Conservation (phyloP, 2,797 vertebrate genomes). For the Sciurus carolinensis region DNA sequence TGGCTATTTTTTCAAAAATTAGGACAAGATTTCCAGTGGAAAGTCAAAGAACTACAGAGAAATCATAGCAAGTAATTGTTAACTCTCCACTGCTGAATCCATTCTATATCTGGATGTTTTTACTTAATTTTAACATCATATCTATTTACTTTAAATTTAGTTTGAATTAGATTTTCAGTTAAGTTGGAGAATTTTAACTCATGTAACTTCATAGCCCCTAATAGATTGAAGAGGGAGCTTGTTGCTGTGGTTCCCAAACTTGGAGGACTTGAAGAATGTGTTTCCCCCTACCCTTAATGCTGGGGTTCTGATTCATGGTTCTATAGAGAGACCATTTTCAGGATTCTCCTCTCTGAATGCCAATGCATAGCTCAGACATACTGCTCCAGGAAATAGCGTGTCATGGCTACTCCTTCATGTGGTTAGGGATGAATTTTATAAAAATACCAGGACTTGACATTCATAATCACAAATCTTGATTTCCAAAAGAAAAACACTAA, state of each 20-base stretch:
- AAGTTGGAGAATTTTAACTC: background rate
- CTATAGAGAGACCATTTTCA: background rate
- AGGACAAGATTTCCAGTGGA: background rate
- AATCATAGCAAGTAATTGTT: background rate
- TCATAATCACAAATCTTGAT: background rate
- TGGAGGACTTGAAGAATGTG: rapidly evolving
- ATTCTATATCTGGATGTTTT: background rate
- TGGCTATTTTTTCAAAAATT: background rate
- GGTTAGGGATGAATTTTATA: background rate
- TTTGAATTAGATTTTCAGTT: background rate
- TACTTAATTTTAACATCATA: background rate
- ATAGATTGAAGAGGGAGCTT: background rate
- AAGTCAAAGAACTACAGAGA: background rate
- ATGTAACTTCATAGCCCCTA: background rate
- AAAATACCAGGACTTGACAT: background rate
- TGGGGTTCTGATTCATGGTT: background rate
- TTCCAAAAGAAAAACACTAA: background rate
- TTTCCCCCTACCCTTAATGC: background rate
- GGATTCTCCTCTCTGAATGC: background rate
- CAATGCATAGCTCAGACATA: background rate
- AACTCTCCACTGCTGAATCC: background rate
- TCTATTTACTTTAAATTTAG: background rate
- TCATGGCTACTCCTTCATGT: background rate
- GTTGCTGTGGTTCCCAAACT: background rate
- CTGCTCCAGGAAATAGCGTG: background rate